phyloP scores from a whole-genome alignment of 1,140 invertebrate species.

The Cephus cinctus region DNA sequence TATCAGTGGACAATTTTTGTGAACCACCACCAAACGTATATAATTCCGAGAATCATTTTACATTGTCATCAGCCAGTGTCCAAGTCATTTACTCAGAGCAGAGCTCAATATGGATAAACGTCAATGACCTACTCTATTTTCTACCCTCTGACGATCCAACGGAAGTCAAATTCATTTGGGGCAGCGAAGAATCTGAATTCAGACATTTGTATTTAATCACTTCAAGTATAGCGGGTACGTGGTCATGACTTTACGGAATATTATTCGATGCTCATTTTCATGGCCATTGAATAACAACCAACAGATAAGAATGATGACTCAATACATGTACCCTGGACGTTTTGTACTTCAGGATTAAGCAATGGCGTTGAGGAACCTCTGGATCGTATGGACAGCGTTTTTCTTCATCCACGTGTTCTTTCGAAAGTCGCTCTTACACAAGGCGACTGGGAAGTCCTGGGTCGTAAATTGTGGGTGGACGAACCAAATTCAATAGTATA shows the following conservation, averaged over 20 bases:
- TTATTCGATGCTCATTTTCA: neutral
- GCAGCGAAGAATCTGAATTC: slow-evolving; percentile 89
- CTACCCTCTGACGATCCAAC: slow-evolving; percentile 63
- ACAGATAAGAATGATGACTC: neutral
- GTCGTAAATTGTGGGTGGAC: slow-evolving; percentile 78
- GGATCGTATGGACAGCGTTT: slow-evolving; percentile 56
- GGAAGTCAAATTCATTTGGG: slow-evolving; percentile 81
- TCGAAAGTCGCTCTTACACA: slow-evolving; percentile 72
- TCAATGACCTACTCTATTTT: slow-evolving; percentile 87
- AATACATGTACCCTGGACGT: too few relatives aligned
- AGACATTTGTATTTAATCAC: slow-evolving; percentile 85
- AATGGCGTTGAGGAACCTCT: slow-evolving; percentile 55
- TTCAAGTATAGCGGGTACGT: slow-evolving; percentile 51
- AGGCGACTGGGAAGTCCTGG: slow-evolving; percentile 82
- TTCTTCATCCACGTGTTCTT: slow-evolving; percentile 60
- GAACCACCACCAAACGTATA: slow-evolving; percentile 62
- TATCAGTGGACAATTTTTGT: slow-evolving; percentile 73
- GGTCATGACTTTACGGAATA: slow-evolving; percentile 13
- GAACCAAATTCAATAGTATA: slow-evolving; percentile 70
- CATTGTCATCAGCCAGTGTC: slow-evolving; percentile 56
- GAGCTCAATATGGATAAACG: slow-evolving; percentile 84
- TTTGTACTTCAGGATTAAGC: slow-evolving; percentile 47
- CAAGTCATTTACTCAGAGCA: slow-evolving; percentile 73
- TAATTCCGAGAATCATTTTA: slow-evolving; percentile 56
- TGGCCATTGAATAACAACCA: too few relatives aligned